Base-by-base conservation (phyloP, 2,113 vertebrate species). In the Mormyrus lacerda region DNA sequence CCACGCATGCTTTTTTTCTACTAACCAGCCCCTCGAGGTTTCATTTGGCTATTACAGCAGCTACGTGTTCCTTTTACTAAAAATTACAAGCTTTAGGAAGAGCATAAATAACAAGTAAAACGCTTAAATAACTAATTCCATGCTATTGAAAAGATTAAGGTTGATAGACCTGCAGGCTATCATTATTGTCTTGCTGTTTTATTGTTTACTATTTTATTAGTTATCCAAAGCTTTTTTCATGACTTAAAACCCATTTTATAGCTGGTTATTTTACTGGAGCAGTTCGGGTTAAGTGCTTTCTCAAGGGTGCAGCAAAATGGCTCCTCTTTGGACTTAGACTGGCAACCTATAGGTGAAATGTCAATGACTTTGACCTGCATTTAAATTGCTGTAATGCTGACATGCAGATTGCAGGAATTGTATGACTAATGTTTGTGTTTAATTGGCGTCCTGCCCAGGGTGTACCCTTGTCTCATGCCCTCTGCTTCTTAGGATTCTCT, bases 11-110 rank as follows among this genome's bases (percentile, higher is more conserved):
- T 6, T 35, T 42, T 76, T 79, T 79, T 79, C 35, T 79, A 17
- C 73, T 35, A 79, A 79, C 73, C 73, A 42, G 39, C 73, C 73
- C 73, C 73, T 47, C n/a, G 82, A 84, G 82, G 44, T 84, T 84
- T 47, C 19, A 47, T 45, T 84, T 84, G 82, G 44, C 44, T 44
- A 84, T 84, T 84, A 84, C 82, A 84, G 44, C 39, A 84, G 82
- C 82, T 84, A 47, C 82, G 39, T 84, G 44, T 47, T 84, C 35
- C 35, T 42, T 79, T 79, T 79, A 42, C 73, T 79, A 42, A 79
- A 79, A 79, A 79, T 79, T 79, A 42, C 73, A 42, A 79, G 73
- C 73, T 79, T 79, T 42, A 42, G 73, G 39, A 79, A 79, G 35
- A 42, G 35, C 35, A 79, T 79, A 79, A 79, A 79, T 42, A 42